Conservation (phyloP, 2,888 invertebrate genomes). For the Drosophila tanythrix region DNA sequence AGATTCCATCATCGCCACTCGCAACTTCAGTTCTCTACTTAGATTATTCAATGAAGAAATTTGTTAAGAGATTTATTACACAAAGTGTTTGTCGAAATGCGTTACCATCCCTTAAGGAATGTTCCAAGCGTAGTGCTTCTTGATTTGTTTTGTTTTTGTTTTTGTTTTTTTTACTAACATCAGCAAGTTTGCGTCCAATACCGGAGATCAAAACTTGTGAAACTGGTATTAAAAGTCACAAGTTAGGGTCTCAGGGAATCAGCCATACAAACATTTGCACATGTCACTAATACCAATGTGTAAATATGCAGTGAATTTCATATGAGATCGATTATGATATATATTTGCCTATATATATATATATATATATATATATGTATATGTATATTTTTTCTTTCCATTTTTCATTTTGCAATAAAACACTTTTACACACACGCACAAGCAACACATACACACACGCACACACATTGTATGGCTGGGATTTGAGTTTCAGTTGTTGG, state of each 20-base stretch:
- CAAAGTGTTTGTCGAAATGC: too few species aligned
- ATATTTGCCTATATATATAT: not conserved
- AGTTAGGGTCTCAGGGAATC: slow-evolving; percentile 86
- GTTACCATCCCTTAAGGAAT: slow-evolving; percentile 9
- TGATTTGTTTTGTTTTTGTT: not conserved
- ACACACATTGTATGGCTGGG: slow-evolving; percentile 55
- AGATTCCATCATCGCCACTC: not conserved
- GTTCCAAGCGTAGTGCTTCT: not conserved
- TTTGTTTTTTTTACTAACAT: slow-evolving; percentile 69
- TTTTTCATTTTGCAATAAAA: not conserved
- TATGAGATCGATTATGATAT: slow-evolving; percentile 10
- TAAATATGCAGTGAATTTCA: slow-evolving; percentile 36
- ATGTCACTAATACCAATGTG: slow-evolving; percentile 73
- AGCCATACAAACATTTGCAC: slow-evolving; percentile 85
- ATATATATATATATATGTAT: not conserved
- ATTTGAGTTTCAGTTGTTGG: not conserved
- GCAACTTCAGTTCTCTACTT: not conserved
- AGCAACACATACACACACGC: slow-evolving; percentile 17
- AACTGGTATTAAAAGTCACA: slow-evolving; percentile 85
- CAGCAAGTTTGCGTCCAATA: slow-evolving; percentile 85
- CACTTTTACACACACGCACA: slow-evolving; percentile 40
- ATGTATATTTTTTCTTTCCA: not conserved
- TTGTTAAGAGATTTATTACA: not conserved
- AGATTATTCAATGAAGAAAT: not conserved
- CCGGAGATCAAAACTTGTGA: slow-evolving; percentile 86